Evolutionary conservation across 2,113 vertebrate species (phyloP), one percentile per base, ranked within the genome.

Genomic region (Sphaerodactylus townsendi): DNA sequence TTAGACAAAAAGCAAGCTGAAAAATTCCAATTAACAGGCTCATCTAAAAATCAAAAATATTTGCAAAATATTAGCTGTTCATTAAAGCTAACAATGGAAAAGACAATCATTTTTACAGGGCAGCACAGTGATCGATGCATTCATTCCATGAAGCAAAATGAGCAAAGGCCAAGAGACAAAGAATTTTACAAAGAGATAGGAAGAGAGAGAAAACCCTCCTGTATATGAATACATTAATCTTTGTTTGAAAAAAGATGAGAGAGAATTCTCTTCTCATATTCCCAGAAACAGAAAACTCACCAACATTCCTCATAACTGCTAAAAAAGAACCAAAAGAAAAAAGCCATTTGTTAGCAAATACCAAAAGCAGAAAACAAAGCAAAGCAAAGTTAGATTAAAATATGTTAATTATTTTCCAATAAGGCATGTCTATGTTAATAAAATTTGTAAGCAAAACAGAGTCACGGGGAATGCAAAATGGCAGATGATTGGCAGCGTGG

Each of bases 281-380:
- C 91, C 88, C 87, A 91, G 89, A 93, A 94, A 96, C 94, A 94
- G 90, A 95, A 95, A 97, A 99, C 98, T 99, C 98, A 99, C 98
- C 98, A 97, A 97, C 95, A 97, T 96, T 99, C 98, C 97, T 99
- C 98, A 98, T 96, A 98, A 96, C 97, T 92, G 97, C 98, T 99
- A 98, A 97, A 97, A 92, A 90, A 95, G 91, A 96, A 95, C 87
- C 94, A 95, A 96, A 95, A 95, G 53, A 94, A 93, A 93, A 96
- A 96, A 97, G 95, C 94, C 92, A 88, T 90, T 89, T 91, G 86
- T 96, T 92, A 95, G 93, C 91, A 94, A 94, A 95, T 86, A 94
- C 84, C 85, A 94, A 94, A 95, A 85, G 88, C 88, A 94, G 91
- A 93, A 92, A 90, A 92, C 85, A 93, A 96, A 94, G 87, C 85